Conservation (phyloP, 2,113 vertebrate genomes). For the Trogon surrucura region DNA sequence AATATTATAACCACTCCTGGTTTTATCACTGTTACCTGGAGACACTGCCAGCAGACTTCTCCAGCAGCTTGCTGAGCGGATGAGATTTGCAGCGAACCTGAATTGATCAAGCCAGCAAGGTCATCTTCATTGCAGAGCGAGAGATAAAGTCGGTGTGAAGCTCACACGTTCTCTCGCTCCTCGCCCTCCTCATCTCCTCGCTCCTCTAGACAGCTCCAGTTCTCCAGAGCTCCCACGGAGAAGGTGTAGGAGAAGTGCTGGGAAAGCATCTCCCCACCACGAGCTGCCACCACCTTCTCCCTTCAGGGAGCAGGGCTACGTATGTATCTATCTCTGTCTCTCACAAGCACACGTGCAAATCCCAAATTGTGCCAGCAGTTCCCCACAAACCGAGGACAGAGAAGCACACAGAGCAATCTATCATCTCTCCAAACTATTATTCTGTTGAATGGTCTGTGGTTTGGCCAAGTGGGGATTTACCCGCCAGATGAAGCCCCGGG, state of each 20-base stretch:
- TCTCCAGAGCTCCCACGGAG: background rate
- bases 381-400: background rate
- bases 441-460: background rate
- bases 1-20: background rate
- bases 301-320: background rate
- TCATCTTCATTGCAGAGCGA: background rate
- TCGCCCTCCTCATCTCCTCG: background rate
- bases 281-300: background rate
- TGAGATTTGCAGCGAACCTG: background rate
- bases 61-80: background rate
- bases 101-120: background rate
- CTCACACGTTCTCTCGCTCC: accelerated
- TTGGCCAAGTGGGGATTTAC: background rate
- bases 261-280: background rate
- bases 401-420: background rate
- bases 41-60: background rate
- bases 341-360: background rate
- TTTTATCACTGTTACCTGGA: slow-evolving; percentile 16
- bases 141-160: background rate
- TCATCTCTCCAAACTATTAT: background rate
- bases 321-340: too few relatives aligned
- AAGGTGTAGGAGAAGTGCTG: background rate
- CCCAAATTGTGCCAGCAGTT: background rate
- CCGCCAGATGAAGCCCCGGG: background rate
- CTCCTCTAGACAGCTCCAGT: background rate